Evolutionary conservation across 2,113 vertebrate genomes (phyloP), one percentile per base, ranked within the genome.

Genomic region (Columbina picui): DNA sequence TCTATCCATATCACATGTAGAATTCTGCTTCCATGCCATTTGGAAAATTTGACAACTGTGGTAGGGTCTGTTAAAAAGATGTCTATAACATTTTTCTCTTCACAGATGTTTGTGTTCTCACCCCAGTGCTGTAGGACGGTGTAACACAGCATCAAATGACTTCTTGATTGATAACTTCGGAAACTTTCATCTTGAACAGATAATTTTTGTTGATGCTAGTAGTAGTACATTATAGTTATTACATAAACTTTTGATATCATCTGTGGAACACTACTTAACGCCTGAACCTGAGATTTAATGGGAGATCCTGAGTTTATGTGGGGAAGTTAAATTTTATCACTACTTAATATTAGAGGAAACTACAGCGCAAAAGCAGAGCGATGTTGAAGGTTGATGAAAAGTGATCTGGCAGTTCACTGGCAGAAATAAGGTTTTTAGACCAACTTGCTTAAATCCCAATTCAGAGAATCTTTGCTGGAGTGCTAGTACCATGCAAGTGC

Each of bases 181-280:
- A 39, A 47, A 53, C 22, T 38, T 65, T 38, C n/a, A 60, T 65
- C 38, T 61, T 45, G 15, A 87, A 45, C 16, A 34, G 52, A 49
- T 38, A 15, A 16, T 7, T 4, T 9, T 39, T 81, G 5, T 81
- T 84, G 7, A 6, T 1, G 1, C 30, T 61, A 43, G 4, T 45
- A 43, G 17, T 27, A 70, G 21, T 43, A 15, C 10, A 14, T 78
- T 84, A 39, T 29, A 65, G 29, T 43, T 89, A 14, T 4, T 64
- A 20, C 0, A 0, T 63, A 56, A 47, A n/a, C 9, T 61, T 83
- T 86, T 56, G 29, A 8, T 86, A 21, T 3, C 49, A 0, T 14
- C 7, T 18, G 4, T 84, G 41, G 20, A 74, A n/a, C 5, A 11
- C 6, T 65, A 7, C 32, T 30, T 30, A 38, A 22, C 2, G 2